These are phyloP conservation scores for Shinisaurus crocodilurus DNA, from an alignment of 2,113 vertebrate species.

Conservation along the genomic window DNA sequence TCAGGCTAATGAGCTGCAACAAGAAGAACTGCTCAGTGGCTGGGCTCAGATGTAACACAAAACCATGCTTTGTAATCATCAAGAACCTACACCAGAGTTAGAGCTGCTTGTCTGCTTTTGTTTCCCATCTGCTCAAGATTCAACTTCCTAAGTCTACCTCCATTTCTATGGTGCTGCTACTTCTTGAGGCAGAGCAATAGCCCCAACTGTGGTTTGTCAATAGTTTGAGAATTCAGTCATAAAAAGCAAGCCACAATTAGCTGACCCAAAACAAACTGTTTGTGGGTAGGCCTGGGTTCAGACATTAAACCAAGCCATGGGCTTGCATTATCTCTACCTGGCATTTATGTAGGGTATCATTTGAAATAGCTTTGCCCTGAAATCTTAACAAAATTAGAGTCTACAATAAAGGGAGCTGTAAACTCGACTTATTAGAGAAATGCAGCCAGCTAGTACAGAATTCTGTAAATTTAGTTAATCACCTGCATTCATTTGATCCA, in stretches of 20 bases:
- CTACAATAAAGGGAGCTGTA: not conserved
- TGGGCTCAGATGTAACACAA: not conserved
- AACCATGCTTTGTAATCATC: not conserved
- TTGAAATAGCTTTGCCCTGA: not conserved
- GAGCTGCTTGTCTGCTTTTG: not conserved
- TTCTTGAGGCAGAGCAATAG: too few relatives aligned
- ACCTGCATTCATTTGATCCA: not conserved
- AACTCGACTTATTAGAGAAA: not conserved
- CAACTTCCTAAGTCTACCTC: not conserved
- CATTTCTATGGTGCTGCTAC: not conserved
- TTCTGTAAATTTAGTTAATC: too few relatives aligned
- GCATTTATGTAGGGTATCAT: not conserved
- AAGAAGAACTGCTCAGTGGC: not conserved
- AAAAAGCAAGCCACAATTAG: not conserved
- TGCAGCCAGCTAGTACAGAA: not conserved
- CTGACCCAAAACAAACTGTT: too few relatives aligned
- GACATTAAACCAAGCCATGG: not conserved
- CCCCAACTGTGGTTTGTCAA: not conserved
- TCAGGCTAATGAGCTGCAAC: constrained; percentile 79
- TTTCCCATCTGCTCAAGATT: not conserved
- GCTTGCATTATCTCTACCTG: not conserved
- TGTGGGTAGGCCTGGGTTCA: not conserved
- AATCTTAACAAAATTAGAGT: not conserved
- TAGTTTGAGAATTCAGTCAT: too few relatives aligned
- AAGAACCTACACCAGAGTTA: not conserved